These are phyloP conservation scores for Frankliniella fusca DNA, from an alignment of 2,888 invertebrate genomes.

Conservation along the genomic window DNA sequence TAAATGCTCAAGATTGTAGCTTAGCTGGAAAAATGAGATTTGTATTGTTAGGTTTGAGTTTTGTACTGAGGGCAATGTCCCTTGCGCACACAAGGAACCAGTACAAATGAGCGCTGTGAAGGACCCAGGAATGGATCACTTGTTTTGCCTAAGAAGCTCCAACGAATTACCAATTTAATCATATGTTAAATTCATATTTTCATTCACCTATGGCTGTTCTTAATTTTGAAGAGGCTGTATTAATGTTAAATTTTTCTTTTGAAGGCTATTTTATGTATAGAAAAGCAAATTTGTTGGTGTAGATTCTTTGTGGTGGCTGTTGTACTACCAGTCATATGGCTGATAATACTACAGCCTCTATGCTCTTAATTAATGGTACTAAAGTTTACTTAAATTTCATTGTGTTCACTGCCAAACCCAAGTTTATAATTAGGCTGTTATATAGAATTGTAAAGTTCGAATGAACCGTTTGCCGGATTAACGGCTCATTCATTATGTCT, in stretches of 20 bases:
- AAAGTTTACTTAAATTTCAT: slow-evolving; percentile 27
- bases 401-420: slow-evolving; percentile 24
- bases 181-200: background rate
- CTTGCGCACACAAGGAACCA: slow-evolving; percentile 25
- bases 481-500: slow-evolving; percentile 22
- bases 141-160: slow-evolving; percentile 26
- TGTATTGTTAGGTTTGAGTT: slow-evolving; percentile 25
- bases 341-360: slow-evolving; percentile 12
- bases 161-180: slow-evolving; percentile 13
- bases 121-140: slow-evolving; percentile 21
- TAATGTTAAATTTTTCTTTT: slow-evolving; percentile 4
- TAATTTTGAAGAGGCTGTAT: slow-evolving; percentile 13
- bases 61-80: slow-evolving; percentile 19
- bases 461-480: slow-evolving; percentile 26
- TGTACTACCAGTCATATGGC: background rate
- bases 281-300: slow-evolving; percentile 20
- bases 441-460: slow-evolving; percentile 20
- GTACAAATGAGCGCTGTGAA: slow-evolving; percentile 25
- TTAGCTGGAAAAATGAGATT: slow-evolving; percentile 20
- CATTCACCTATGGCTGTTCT: slow-evolving; percentile 6
- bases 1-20: slow-evolving; percentile 22
- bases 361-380: slow-evolving; percentile 26
- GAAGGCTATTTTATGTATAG: slow-evolving; percentile 23
- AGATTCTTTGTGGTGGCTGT: slow-evolving; percentile 14
- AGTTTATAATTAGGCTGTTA: slow-evolving; percentile 23